A percentile compares a stretch with the other conserved stretches of the same genome.
These are phyloP conservation scores for Mactra quadrangularis DNA, from an alignment of 1,140 invertebrate genomes.

Conservation along the genomic window DNA sequence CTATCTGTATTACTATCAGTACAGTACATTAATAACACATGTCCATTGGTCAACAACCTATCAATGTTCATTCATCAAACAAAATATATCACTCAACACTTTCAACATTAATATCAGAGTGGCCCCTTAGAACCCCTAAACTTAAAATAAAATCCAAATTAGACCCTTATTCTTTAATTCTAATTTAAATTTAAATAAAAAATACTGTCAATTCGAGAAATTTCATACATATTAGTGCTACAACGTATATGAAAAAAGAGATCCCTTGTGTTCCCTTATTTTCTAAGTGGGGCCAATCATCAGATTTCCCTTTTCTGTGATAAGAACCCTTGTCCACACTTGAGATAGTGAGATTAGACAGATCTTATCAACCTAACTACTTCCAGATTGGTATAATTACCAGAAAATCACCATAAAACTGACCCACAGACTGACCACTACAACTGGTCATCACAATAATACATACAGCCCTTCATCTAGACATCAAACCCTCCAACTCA, in stretches of 20 bases:
- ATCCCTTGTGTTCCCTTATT: neutral
- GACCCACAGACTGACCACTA: no score
- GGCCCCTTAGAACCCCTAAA: no score
- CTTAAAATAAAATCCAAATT: no score
- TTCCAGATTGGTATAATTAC: constrained; percentile 34
- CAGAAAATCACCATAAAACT: constrained; percentile 20
- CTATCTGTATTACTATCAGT: no score
- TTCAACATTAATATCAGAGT: no score
- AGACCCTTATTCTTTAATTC: no score
- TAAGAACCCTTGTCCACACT: constrained; percentile 13
- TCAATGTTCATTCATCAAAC: neutral
- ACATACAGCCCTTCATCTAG: neutral
- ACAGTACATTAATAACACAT: constrained; percentile 30
- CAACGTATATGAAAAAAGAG: no score
- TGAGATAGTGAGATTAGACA: neutral
- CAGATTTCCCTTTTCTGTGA: neutral
- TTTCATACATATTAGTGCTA: no score
- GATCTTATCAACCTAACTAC: constrained; percentile 9
- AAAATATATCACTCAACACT: no score
- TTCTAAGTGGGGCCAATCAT: neutral
- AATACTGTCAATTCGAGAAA: no score
- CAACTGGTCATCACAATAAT: neutral
- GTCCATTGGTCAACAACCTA: constrained; percentile 13
- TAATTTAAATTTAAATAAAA: no score
- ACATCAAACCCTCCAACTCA: neutral